A percentile compares a stretch with the other conserved stretches of the same genome.
Conservation (phyloP, 2,888 invertebrate species). For the Microplitis manilae region DNA sequence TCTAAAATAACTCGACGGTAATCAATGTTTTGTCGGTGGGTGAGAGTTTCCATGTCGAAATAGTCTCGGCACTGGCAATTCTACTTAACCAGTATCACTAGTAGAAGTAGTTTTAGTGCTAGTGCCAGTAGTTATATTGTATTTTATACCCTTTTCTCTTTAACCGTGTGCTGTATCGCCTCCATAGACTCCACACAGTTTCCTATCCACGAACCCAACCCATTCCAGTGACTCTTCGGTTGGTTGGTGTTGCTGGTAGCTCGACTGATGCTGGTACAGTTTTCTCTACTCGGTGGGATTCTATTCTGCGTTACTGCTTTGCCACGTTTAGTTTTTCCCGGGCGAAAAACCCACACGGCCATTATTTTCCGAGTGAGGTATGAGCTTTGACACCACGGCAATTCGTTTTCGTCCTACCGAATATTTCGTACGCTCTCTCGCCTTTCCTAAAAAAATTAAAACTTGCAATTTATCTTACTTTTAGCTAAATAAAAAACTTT, state of each 20-base stretch:
- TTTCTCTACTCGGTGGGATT: conserved; percentile 10
- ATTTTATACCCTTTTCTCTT: background rate
- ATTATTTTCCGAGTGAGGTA: conserved; percentile 30
- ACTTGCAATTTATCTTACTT: background rate
- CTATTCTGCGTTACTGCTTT: conserved; percentile 7
- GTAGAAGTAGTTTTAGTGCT: too few species aligned
- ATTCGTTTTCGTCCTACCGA: conserved; percentile 35
- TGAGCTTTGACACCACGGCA: conserved; percentile 25
- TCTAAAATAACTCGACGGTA: conserved; percentile 30
- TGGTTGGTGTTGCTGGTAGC: conserved; percentile 4
- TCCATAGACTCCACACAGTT: background rate
- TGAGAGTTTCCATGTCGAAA: conserved; percentile 35
- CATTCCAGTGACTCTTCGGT: background rate
- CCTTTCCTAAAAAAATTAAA: conserved; percentile 25
- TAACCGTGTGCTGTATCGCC: background rate
- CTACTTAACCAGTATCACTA: conserved; percentile 11
- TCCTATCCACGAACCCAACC: too few species aligned
- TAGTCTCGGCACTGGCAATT: conserved; percentile 16
- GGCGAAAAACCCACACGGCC: conserved; percentile 22
- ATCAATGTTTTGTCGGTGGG: conserved; percentile 38
- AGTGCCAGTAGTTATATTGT: background rate
- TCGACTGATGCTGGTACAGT: background rate
- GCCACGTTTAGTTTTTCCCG: conserved; percentile 20
- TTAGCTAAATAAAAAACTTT: background rate
- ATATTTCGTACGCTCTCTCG: conserved; percentile 25